Conservation (phyloP, 1,140 invertebrate species). For the Trichonephila clavata region DNA sequence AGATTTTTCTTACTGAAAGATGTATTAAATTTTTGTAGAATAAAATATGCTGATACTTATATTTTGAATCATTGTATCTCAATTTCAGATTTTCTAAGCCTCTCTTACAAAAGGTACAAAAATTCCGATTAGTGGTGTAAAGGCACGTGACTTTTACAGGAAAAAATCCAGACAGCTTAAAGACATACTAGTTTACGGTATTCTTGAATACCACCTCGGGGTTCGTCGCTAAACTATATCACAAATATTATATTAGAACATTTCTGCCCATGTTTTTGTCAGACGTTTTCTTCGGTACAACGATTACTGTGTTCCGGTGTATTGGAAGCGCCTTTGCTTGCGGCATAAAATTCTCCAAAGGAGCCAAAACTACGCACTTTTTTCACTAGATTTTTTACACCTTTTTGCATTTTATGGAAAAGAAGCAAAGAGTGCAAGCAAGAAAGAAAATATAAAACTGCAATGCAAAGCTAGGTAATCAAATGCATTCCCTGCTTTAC, state of each 20-base stretch:
- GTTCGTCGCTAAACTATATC: neutral
- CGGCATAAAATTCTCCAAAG: conserved; percentile 18
- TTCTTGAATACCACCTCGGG: neutral
- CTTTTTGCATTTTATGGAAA: neutral
- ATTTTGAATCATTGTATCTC: neutral
- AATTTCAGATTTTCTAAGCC: neutral
- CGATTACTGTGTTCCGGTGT: conserved; percentile 28
- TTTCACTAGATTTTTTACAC: neutral
- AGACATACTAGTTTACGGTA: neutral
- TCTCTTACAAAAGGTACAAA: neutral
- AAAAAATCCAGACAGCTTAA: conserved; percentile 18
- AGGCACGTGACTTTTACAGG: neutral
- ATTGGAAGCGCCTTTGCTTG: neutral
- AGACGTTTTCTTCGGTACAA: neutral
- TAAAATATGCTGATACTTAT: neutral
- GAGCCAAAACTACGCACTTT: neutral
- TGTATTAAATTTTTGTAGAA: neutral
- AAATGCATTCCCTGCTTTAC: neutral
- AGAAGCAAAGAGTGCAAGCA: neutral
- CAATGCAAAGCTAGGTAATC: neutral
- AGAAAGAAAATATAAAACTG: neutral
- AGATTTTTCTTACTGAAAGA: neutral
- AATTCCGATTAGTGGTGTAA: neutral
- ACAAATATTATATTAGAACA: conserved; percentile 3
- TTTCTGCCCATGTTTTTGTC: conserved; percentile 31